Evolutionary conservation across 2,888 invertebrate genomes (phyloP), one percentile per base, ranked within the genome.

Genomic region (Agapostemon virescens): DNA sequence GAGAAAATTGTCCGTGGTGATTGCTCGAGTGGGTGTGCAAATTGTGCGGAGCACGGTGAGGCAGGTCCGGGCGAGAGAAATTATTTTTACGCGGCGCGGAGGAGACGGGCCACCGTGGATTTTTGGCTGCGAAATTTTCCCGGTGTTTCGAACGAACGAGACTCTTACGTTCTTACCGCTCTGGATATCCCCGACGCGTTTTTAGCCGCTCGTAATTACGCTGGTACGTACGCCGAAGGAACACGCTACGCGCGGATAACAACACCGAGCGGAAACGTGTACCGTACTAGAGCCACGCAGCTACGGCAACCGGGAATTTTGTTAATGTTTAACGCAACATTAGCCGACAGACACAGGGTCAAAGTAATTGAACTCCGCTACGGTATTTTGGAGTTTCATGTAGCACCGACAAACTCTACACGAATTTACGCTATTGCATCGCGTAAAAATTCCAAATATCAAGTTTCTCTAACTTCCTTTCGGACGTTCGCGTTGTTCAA

Each of bases 21-120:
- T 82, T 82, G 72, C 79, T 76, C 82, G 70, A 79, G 69, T 70
- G 68, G 71, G 64, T 73, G 76, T 70, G 76, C 67, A 82, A 82
- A 79, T 83, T 68, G 76, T 64, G 38, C 58, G 67, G 42, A 40
- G 63, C 52, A 63, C 52, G 38, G 40, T n/a, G 64, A 61, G 58
- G 52, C 55, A 42, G 77, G 66, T 69, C 23, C 67, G n/a, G 45
- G 71, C 38, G 75, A 40, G 72, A 70, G 71, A 69, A 69, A 74
- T 82, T 67, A 74, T 75, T 74, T 82, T 79, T 70, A 75, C 49
- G 58, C 75, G 79, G 36, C 58, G 67, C 36, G 69, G 58, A 69
- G 64, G 58, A n/a, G 75, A 30, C 36, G 73, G 49, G 45, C 58
- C 58, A 20, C 30, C 58, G 58, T 20, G 30, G 58, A 58, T 58